phyloP scores from a whole-genome alignment of 2,888 invertebrate species.

The Cepaea hortensis region DNA sequence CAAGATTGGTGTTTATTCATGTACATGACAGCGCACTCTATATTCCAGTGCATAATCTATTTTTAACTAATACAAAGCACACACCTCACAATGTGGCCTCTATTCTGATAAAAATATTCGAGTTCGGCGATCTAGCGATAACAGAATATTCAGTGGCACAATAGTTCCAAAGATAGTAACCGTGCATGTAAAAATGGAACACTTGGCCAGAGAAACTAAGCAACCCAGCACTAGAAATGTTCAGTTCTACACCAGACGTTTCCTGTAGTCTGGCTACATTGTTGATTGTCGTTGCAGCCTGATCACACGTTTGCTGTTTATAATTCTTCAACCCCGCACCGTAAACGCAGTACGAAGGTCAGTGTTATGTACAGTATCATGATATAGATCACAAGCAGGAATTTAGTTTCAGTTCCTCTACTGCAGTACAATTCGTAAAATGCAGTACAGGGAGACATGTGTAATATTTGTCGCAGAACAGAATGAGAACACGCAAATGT shows the following conservation, averaged over 20 bases:
- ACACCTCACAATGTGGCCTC: neutral
- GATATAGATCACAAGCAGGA: neutral
- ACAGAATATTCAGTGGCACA: neutral
- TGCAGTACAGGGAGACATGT: neutral
- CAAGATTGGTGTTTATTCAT: neutral
- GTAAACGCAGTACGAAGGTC: neutral
- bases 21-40: neutral
- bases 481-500: neutral
- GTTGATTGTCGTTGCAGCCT: neutral
- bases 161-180: neutral
- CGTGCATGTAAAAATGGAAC: neutral
- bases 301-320: neutral
- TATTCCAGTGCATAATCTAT: neutral
- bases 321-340: neutral
- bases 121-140: neutral
- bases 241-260: neutral
- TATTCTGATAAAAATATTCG: neutral
- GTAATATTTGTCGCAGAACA: neutral
- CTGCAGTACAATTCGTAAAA: neutral
- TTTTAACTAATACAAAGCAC: neutral
- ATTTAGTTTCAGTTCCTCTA: neutral
- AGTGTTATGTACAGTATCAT: neutral
- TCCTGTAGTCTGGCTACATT: slow-evolving; percentile 17
- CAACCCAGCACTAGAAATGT: neutral
- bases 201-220: neutral